phyloP scores from a whole-genome alignment of 1,140 invertebrate genomes.

The Triops longicaudatus region DNA sequence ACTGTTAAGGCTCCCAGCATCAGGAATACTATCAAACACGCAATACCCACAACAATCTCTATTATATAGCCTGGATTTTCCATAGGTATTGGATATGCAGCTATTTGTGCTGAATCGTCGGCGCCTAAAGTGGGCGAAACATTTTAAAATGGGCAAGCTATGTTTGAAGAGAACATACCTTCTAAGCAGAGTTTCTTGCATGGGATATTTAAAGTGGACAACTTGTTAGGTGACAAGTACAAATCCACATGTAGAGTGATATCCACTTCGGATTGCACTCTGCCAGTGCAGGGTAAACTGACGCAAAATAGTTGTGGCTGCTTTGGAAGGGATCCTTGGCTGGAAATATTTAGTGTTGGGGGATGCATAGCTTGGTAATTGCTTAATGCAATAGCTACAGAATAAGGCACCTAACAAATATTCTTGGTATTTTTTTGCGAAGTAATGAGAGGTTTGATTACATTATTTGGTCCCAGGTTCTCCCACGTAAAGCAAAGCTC shows the following conservation, averaged over 20 bases:
- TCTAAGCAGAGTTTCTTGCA: constrained; percentile 75
- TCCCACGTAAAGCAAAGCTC: constrained; percentile 83
- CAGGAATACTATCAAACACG: constrained; percentile 2
- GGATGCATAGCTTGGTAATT: constrained; percentile 45
- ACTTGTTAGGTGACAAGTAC: constrained; percentile 51
- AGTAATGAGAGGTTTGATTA: constrained; percentile 40
- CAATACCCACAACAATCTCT: not conserved
- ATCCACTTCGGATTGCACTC: constrained; percentile 69
- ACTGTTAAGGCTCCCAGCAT: not conserved
- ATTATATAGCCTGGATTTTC: not conserved
- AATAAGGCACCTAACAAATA: constrained; percentile 23
- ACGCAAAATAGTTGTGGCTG: constrained; percentile 70
- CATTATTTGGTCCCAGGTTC: constrained; percentile 60
- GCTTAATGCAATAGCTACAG: not conserved
- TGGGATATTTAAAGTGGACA: constrained; percentile 65
- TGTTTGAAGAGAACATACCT: constrained; percentile 38
- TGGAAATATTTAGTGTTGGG: constrained; percentile 71
- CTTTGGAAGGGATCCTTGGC: constrained; percentile 65
- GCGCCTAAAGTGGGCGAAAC: not conserved
- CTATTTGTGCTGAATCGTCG: not conserved
- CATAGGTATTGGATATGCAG: not conserved
- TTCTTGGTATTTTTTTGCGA: not conserved
- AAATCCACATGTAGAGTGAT: constrained; percentile 75
- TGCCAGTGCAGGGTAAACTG: constrained; percentile 67
- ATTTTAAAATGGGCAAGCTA: not conserved